Percentiles rank a stretch among this genome's conserved stretches.
phyloP scores from a whole-genome alignment of 2,888 invertebrate genomes.

The Oscheius sp. region DNA sequence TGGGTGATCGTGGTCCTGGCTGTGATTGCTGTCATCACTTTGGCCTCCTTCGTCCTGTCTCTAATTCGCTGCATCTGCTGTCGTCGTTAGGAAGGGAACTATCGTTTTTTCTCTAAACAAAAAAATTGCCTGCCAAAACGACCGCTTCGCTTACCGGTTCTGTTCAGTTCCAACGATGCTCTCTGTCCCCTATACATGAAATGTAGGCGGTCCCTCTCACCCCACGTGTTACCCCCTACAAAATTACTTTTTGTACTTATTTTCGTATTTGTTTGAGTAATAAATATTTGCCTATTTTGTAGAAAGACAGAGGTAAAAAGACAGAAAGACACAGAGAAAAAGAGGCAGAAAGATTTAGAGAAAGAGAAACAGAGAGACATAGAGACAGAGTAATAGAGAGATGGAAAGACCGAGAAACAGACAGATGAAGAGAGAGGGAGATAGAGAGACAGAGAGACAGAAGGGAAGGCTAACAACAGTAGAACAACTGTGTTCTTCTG shows the following conservation, averaged over 20 bases:
- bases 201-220: conserved; percentile 1
- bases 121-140: conserved; percentile 18
- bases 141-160: conserved; percentile 33
- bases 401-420: neutral
- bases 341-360: neutral
- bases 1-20: conserved; percentile 69
- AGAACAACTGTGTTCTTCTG: too few species aligned
- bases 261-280: neutral
- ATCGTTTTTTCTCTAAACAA: neutral
- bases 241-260: conserved; percentile 3
- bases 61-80: conserved; percentile 68
- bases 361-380: neutral
- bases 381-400: neutral
- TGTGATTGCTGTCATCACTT: conserved; percentile 62
- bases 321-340: conserved; percentile 5
- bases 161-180: neutral
- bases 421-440: too few species aligned
- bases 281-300: neutral
- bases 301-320: neutral
- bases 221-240: conserved; percentile 11
- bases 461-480: too few species aligned
- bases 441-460: too few species aligned
- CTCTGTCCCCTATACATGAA: neutral
- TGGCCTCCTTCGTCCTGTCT: conserved; percentile 64
- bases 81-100: conserved; percentile 48